Base-by-base conservation (phyloP, 1,140 invertebrate genomes). In the Bombus haemorrhoidalis region DNA sequence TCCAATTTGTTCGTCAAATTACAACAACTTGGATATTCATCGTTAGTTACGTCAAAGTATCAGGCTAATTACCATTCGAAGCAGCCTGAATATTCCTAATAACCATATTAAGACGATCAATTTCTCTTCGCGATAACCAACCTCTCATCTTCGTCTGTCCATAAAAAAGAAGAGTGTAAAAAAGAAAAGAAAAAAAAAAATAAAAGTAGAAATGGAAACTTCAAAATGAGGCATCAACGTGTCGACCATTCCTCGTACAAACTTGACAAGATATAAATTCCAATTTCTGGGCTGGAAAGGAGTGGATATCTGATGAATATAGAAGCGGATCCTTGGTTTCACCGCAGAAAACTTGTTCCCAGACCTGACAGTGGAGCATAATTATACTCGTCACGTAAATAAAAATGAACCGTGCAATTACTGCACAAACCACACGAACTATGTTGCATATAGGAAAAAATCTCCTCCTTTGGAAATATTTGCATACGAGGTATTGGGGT, bases 381-480 rank as follows among this genome's bases (percentile, higher is more conserved):
- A 87, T 91, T 87, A 78, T 59, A 89, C 83, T 73, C 83, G 85
- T 87, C 87, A 69, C 78, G 81, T 64, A 57, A 86, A 82, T 82
- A 83, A 72, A 81, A 79, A 72, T 32, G 57, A 88, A 68, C 72
- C 25, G 81, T 72, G 69, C 13, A 77, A 53, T 53, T 53, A 53
- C 47, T 8, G 1, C 8, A 18, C 47, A 80, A 75, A 62, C 57
- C 39, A 73, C 53, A 74, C 57, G 43, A 87, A 84, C 73, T 69
- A 59, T 28, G 34, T 37, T 28, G 8, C 1, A 12, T 3, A 71
- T 22, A 39, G 25, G 8, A 59, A 53, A 62, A n/a, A 13, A n/a
- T 4, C 59, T 13, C 0, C 12, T 13, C 3, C 28, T 28, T 2
- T n/a, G 1, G 47, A 53, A 53, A 8, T 53, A 53, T 53, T 53